Base-by-base conservation (phyloP, 2,113 vertebrate species). In the Spea multiplicata region DNA sequence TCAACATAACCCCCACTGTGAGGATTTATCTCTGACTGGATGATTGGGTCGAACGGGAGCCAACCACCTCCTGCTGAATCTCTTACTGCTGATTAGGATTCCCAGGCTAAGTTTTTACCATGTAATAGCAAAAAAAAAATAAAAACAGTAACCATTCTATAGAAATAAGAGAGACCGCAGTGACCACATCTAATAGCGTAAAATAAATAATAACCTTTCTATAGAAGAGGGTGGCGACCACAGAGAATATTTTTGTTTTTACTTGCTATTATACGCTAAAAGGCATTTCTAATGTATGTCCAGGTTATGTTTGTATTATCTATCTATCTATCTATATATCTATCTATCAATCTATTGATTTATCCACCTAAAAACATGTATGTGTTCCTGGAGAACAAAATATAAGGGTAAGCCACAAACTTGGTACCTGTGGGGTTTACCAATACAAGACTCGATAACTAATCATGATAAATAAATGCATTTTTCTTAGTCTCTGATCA, bases 1-100 rank as follows among this genome's bases (percentile, higher is more conserved):
- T 17, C 8, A 17, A 52, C 69, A 71, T 46, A 55, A 48, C 69
- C 49, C 69, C 69, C 12, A 30, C 69, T 71, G 69, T 71, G 69
- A 71, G 49, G 69, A 71, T 55, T 53, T 71, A 71, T 55, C 49
- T 52, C 50, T 53, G 49, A 16, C 16, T 49, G 10, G 50, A 52
- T 49, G 66, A 8, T 50, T 5, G 12, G 66, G 47, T 8, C 17
- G 10, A 53, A 46, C 61, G 13, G 66, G 47, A 71, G 48, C 12
- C 17, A n/a, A 48, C 17, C 49, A 8, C 59, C 75, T 64, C 67
- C 47, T 50, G 67, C 47, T 50, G 47, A 65, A 74, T 65, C 61
- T 65, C 13, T 14, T 62, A 61, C 44, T 14, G 10, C 45, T 62
- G 14, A 62, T 5, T n/a, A 74, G 4, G 48, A 47, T 30, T 73